phyloP scores from a whole-genome alignment of 1,140 invertebrate species.

The Macrostomum lignano region DNA sequence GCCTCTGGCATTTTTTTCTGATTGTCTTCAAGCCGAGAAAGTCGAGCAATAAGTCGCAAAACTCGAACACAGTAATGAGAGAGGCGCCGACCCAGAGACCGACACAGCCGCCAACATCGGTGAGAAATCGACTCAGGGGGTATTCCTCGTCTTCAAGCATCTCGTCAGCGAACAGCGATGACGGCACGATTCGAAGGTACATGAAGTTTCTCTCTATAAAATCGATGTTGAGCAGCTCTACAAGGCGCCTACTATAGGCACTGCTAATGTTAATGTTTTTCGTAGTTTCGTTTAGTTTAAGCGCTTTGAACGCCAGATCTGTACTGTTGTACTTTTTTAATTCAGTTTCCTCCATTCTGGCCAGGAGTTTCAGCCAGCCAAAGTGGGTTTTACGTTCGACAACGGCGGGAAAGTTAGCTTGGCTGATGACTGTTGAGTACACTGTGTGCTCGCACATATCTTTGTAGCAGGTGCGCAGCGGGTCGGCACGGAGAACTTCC shows the following conservation, averaged over 20 bases:
- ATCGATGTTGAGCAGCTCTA: neutral
- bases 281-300: neutral
- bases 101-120: constrained; percentile 1
- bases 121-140: constrained; percentile 1
- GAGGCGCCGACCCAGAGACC: neutral
- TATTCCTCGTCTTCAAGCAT: constrained; percentile 1
- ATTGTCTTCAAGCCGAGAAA: too few species aligned
- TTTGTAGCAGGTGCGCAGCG: too few species aligned
- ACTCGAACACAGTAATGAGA: constrained; percentile 3
- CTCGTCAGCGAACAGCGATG: constrained; percentile 1
- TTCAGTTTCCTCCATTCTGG: constrained; percentile 1
- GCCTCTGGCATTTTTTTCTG: too few species aligned
- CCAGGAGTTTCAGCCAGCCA: neutral
- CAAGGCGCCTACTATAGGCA: neutral
- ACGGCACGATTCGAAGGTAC: neutral
- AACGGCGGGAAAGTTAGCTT: constrained; percentile 2
- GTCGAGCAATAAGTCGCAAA: neutral
- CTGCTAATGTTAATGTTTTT: neutral
- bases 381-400: constrained; percentile 1
- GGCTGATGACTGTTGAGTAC: neutral
- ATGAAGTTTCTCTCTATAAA: constrained; percentile 4
- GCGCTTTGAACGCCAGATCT: neutral
- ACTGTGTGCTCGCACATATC: too few species aligned
- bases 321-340: neutral
- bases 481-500: too few species aligned